phyloP scores from a whole-genome alignment of 2,797 vertebrate species.

The Hyperoplus immaculatus region DNA sequence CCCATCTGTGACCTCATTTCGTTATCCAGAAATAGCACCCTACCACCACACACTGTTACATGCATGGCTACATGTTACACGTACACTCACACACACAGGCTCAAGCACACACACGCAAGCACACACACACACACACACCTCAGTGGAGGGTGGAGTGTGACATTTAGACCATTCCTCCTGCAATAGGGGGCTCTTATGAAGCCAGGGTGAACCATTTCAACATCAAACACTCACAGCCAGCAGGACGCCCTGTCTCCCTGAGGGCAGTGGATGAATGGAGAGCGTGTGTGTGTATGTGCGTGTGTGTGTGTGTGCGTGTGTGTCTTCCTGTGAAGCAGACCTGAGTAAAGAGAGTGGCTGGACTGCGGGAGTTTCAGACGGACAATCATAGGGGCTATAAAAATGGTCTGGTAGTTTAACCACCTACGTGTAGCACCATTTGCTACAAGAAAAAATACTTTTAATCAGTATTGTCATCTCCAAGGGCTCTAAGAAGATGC shows the following conservation, averaged over 20 bases:
- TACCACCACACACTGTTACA: conserved; percentile 52
- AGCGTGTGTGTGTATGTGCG: conserved; percentile 17
- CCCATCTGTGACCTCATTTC: conserved; percentile 78
- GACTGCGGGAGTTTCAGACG: conserved; percentile 32
- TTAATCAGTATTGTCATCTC: conserved; percentile 9
- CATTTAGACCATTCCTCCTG: conserved; percentile 74
- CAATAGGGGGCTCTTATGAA: conserved; percentile 63
- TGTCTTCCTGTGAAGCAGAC: conserved; percentile 31
- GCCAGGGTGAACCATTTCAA: conserved; percentile 67
- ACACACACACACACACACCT: neutral
- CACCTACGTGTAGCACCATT: neutral
- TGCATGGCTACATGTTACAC: conserved; percentile 51
- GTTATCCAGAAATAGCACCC: conserved; percentile 73
- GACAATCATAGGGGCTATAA: conserved; percentile 30
- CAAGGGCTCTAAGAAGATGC: conserved; percentile 16
- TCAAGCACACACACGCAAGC: no score
- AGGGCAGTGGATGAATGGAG: conserved; percentile 49
- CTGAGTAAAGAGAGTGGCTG: conserved; percentile 26
- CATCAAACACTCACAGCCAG: conserved; percentile 73
- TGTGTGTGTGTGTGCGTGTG: conserved; percentile 9
- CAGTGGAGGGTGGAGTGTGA: conserved; percentile 67
- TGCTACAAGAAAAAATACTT: conserved; percentile 15
- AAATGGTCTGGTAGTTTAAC: conserved; percentile 28
- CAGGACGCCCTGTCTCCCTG: conserved; percentile 54
- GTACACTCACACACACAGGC: conserved; percentile 5